Base-by-base conservation (phyloP, 2,797 vertebrate genomes). In the Micromesistius poutassou region DNA sequence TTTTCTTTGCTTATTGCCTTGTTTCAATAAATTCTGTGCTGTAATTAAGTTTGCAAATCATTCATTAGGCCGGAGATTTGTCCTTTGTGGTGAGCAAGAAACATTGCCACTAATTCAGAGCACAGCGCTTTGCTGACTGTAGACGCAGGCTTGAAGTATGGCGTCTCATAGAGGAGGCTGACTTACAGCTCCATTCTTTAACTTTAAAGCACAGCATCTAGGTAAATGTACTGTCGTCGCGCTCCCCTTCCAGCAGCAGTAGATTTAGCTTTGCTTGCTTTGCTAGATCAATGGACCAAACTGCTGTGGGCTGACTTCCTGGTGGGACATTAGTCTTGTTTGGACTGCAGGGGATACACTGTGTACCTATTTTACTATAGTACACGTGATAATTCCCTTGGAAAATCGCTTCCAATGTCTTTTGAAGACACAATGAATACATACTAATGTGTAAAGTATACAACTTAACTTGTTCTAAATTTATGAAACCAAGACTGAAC, bases 211-310 rank as follows among this genome's bases (percentile, higher is more conserved):
- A 62, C n/a, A 73, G 28, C 78, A 73, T 68, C 38, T 74, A 2
- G 76, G 73, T 74, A 62, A 0, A 73, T 78, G 77, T 80, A 0
- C 55, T 79, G 1, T 76, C 8, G 10, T 22, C 13, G 1, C 71
- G 70, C 3, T 2, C 25, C 71, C 74, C 62, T 75, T 82, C 72
- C 70, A 28, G 13, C 70, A 28, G 13, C 75, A 14, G n/a, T 75
- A 74, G 78, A 81, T 84, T 80, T n/a, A 81, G 79, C 82, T 85
- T 85, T 70, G 78, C 79, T 80, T 72, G 80, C 72, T 83, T 50
- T 77, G 73, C 75, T 72, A 76, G 33, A 78, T 9, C 16, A 81
- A n/a, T 78, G 28, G 73, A 16, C 46, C 3, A 14, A 5, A 79
- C 2, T 25, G 2, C 3, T n/a, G 3, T 30, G 2, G 40, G 2